phyloP scores from a whole-genome alignment of 2,888 invertebrate species.

The Erebia aethiops region DNA sequence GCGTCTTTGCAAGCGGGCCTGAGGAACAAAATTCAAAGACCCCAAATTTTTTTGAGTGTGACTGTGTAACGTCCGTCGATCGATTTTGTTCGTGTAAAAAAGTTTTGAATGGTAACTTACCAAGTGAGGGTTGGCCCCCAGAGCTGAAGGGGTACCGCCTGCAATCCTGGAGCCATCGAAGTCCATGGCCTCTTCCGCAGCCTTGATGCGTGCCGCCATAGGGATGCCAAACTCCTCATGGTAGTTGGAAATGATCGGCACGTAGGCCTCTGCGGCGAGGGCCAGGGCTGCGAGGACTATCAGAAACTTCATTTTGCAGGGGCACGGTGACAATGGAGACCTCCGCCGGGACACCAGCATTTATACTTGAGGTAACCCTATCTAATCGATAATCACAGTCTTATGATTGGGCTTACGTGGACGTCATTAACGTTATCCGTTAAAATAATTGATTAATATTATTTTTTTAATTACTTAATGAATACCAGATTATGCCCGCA shows the following conservation, averaged over 20 bases:
- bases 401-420: conserved; percentile 1
- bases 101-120: conserved; percentile 35
- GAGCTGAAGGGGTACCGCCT: conserved; percentile 46
- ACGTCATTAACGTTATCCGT: not conserved
- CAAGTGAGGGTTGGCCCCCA: conserved; percentile 46
- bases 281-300: conserved; percentile 34
- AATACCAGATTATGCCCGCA: too few species aligned
- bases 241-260: conserved; percentile 46
- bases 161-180: conserved; percentile 50
- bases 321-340: not conserved
- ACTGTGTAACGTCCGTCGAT: too few species aligned
- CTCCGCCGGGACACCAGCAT: not conserved
- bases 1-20: too few species aligned
- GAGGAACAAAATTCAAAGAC: too few species aligned
- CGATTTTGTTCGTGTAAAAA: too few species aligned
- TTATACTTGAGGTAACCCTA: not conserved
- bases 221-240: conserved; percentile 52
- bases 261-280: conserved; percentile 38
- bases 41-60: too few species aligned
- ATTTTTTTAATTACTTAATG: not conserved
- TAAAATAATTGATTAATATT: not conserved
- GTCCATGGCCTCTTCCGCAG: conserved; percentile 44
- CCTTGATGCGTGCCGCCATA: conserved; percentile 48
- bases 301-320: conserved; percentile 36
- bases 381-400: not conserved